Conservation (phyloP, 2,113 vertebrate species). For the Mohoua ochrocephala region DNA sequence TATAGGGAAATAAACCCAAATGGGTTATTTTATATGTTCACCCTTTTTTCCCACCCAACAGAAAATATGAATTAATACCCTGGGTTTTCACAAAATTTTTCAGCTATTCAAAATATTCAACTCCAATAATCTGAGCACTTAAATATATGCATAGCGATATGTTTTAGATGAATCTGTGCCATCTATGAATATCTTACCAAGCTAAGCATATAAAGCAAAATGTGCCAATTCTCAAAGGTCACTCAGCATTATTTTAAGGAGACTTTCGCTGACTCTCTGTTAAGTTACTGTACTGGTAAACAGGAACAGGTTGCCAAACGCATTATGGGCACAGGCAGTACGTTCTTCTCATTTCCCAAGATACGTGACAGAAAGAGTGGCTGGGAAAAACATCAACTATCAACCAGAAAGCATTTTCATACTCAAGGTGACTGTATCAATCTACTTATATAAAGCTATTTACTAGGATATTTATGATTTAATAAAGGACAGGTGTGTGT, state of each 20-base stretch:
- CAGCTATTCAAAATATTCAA: not conserved
- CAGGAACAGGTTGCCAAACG: not conserved
- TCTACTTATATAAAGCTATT: not conserved
- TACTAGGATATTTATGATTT: not conserved
- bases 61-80: not conserved
- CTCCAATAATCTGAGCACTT: not conserved
- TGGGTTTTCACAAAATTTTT: not conserved
- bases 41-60: not conserved
- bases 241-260: not conserved
- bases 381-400: not conserved
- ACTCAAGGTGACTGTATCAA: not conserved
- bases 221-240: not conserved
- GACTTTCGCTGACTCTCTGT: not conserved
- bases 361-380: not conserved
- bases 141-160: not conserved
- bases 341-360: not conserved
- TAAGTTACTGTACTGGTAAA: not conserved
- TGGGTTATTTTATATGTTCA: not conserved
- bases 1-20: not conserved
- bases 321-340: not conserved
- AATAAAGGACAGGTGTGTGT: not conserved
- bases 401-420: not conserved
- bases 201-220: not conserved
- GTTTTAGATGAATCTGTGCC: not conserved
- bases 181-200: not conserved